phyloP scores from a whole-genome alignment of 2,888 invertebrate genomes.

The Agonopterix alstromeriana region DNA sequence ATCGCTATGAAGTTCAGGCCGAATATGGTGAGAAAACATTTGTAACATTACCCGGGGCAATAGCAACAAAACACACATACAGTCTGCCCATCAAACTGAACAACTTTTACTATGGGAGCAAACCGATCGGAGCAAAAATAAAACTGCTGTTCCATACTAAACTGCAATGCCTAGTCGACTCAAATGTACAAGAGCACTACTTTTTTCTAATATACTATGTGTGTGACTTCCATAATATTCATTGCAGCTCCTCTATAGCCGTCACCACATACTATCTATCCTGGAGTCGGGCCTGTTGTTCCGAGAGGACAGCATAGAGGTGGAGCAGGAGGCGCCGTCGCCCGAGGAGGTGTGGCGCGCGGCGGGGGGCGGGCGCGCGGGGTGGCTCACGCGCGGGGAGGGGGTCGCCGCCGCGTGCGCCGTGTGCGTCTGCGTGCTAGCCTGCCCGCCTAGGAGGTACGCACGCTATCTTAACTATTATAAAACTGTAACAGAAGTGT shows the following conservation, averaged over 20 bases:
- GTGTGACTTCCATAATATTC: too few relatives aligned
- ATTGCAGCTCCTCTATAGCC: conserved; percentile 49
- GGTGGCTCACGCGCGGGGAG: conserved; percentile 56
- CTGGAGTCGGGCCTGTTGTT: conserved; percentile 63
- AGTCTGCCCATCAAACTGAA: too few relatives aligned
- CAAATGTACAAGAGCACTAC: too few relatives aligned
- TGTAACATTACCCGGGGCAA: too few relatives aligned
- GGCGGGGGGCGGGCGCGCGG: conserved; percentile 34
- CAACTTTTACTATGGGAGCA: too few relatives aligned
- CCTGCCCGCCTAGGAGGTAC: conserved; percentile 42
- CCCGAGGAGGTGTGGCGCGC: conserved; percentile 35
- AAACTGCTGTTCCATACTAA: too few relatives aligned
- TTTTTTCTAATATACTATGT: too few relatives aligned
- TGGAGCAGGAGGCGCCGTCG: conserved; percentile 53
- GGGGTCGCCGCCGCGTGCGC: conserved; percentile 17
- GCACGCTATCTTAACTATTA: too few relatives aligned
- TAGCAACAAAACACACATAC: too few relatives aligned
- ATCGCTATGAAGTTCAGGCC: conserved; percentile 58
- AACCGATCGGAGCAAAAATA: too few relatives aligned
- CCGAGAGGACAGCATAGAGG: conserved; percentile 56
- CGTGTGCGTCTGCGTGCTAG: conserved; percentile 21
- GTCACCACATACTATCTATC: conserved; percentile 46
- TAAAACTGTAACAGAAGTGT: too few relatives aligned
- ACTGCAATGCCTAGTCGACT: too few relatives aligned
- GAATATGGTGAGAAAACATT: conserved; percentile 44